Conservation (phyloP, 2,113 vertebrate genomes). For the Callipepla squamata region DNA sequence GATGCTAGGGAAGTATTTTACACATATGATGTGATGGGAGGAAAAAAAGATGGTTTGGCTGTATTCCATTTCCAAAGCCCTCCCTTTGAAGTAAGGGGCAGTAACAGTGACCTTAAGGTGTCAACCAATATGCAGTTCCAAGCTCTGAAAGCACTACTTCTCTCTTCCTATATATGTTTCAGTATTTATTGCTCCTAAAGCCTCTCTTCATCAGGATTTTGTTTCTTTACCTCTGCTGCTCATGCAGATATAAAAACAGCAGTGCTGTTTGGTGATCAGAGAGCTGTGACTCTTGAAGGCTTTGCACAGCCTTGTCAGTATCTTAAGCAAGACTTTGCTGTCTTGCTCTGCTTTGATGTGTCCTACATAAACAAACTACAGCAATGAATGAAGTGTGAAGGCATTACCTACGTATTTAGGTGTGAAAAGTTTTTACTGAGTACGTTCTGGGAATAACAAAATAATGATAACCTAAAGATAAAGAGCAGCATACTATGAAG, state of each 20-base stretch:
- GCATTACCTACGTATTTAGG: background rate
- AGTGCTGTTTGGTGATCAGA: background rate
- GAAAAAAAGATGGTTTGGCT: background rate
- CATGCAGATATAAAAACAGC: background rate
- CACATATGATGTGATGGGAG: fast-evolving
- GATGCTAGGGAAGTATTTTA: background rate
- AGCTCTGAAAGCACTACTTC: background rate
- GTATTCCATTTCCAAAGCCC: background rate
- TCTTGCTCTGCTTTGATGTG: background rate
- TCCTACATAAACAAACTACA: background rate
- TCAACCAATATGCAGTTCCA: background rate
- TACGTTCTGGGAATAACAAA: background rate
- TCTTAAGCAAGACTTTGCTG: background rate
- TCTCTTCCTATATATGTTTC: background rate
- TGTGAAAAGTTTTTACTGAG: background rate
- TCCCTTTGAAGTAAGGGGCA: constrained; percentile 12
- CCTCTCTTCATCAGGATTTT: background rate
- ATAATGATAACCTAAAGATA: background rate
- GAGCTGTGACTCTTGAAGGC: background rate
- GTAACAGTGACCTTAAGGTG: background rate
- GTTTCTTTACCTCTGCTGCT: background rate
- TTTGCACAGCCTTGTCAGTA: background rate
- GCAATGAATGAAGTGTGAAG: background rate
- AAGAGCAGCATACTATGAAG: background rate
- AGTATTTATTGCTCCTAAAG: background rate